Base-by-base conservation (phyloP, 1,140 invertebrate genomes). In the Heliconius congener region DNA sequence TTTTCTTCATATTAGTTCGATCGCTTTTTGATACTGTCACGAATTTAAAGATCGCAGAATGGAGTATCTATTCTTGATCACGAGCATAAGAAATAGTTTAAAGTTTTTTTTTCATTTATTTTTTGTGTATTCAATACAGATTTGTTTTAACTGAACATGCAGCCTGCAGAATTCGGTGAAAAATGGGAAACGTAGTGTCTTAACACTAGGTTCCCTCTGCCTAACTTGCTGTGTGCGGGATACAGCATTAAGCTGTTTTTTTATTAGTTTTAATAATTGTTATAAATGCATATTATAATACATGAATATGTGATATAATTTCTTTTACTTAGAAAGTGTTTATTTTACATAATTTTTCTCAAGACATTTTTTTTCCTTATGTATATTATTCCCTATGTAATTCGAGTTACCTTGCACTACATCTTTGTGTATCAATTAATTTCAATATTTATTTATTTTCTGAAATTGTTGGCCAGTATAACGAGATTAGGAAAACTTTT, bases 31-130 rank as follows among this genome's bases (percentile, higher is more conserved):
- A 66, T 66, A 27, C 73, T 19, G 30, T 27, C 46, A 74, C 27
- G 73, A 74, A 74, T 66, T 66, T 30, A 30, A 66, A 66, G 60
- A 66, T 55, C 46, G 73, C 6, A 39, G 73, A 74, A 30, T 52
- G 27, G 23, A 27, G 11, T 1, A 23, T 66, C n/a, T 66, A 66
- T 66, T 66, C 23, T 13, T 66, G 60, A 30, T 66, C 60, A 66
- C 60, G 60, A 66, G 3, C 9, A 27, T 66, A 66, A 66, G 4
- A 66, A 66, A 27, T 30, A 66, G 27, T 30, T 27, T 66, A 66
- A 66, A 30, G 11, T 6, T 4, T 27, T 16, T 27, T 27, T 13
- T 13, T 16, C 34, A 16, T 27, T 66, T 66, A 30, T 66, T 66
- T 66, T 66, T 66, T 66, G 27, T 66, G 3, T 27, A 66, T 66